These are phyloP conservation scores for Sitta europaea DNA, from an alignment of 2,113 vertebrate species.

Conservation along the genomic window DNA sequence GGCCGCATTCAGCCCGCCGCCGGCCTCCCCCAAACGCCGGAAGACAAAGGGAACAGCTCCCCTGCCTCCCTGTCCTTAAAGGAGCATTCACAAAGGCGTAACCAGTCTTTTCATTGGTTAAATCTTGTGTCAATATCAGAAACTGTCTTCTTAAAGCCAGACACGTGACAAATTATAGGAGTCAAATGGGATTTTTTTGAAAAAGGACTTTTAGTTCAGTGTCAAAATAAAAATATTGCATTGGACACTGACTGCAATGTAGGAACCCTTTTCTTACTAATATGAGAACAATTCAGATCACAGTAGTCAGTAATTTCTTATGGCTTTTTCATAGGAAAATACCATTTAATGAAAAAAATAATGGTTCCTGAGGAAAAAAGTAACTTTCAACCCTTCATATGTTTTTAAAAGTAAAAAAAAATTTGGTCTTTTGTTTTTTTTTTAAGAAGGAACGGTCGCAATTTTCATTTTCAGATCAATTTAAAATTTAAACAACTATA, in stretches of 20 bases:
- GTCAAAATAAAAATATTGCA: not conserved
- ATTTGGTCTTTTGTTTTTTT: too few relatives aligned
- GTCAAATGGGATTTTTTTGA: not conserved
- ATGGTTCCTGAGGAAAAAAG: not conserved
- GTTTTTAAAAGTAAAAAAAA: too few relatives aligned
- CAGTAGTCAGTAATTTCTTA: not conserved
- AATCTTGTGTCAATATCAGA: too few relatives aligned
- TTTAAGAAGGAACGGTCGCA: not conserved
- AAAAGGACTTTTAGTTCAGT: not conserved
- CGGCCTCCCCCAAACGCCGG: too few relatives aligned
- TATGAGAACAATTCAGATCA: not conserved
- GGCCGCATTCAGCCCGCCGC: too few relatives aligned
- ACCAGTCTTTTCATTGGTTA: too few relatives aligned
- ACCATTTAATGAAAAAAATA: not conserved
- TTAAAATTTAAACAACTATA: not conserved
- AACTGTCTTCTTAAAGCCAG: too few relatives aligned
- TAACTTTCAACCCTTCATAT: not conserved
- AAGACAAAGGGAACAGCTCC: too few relatives aligned
- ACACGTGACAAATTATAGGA: too few relatives aligned
- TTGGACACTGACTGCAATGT: not conserved
- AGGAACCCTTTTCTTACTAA: not conserved
- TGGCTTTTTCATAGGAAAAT: not conserved
- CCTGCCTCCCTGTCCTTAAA: too few relatives aligned
- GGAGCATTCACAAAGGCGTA: too few relatives aligned
- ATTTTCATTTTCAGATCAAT: not conserved